Conservation (phyloP, 37 sponge, comb jelly and placozoan species). For the Mnemiopsis leidyi region DNA sequence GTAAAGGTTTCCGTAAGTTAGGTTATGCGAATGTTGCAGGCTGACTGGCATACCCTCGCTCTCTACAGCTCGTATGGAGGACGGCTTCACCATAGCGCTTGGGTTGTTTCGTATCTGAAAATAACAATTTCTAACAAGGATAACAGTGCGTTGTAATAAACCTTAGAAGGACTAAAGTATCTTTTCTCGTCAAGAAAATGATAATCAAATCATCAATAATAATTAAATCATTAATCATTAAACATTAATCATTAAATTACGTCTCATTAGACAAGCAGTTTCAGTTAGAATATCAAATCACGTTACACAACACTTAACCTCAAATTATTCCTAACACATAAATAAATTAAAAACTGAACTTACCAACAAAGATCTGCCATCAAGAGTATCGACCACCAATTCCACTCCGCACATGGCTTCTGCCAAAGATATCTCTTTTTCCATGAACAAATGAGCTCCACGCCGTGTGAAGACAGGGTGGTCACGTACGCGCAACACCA, state of each 20-base stretch:
- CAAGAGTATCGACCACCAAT: conserved; percentile 76
- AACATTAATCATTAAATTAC: no score
- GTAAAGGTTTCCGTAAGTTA: conserved; percentile 83
- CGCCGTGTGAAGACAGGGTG: conserved; percentile 74
- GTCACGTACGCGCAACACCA: conserved; percentile 78
- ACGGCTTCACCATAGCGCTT: conserved; percentile 47
- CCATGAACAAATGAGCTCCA: conserved; percentile 75
- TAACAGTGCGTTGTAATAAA: no score
- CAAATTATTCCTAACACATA: no score
- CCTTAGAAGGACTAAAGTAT: no score
- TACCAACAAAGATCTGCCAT: conserved; percentile 75
- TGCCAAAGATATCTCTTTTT: conserved; percentile 79
- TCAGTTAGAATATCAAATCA: no score
- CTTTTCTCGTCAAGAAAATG: no score
- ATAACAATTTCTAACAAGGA: no score
- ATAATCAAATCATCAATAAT: no score
- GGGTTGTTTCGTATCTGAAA: conserved; percentile 32
- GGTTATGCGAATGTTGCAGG: conserved; percentile 38
- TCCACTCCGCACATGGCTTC: conserved; percentile 85
- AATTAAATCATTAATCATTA: no score
- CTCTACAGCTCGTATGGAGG: conserved; percentile 68
- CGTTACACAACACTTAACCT: no score
- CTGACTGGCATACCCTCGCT: conserved; percentile 80
- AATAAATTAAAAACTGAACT: no score
- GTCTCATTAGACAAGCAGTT: no score